Percentiles rank a stretch among this genome's conserved stretches.
phyloP scores from a whole-genome alignment of 2,113 vertebrate genomes.

The Platysternon megacephalum region DNA sequence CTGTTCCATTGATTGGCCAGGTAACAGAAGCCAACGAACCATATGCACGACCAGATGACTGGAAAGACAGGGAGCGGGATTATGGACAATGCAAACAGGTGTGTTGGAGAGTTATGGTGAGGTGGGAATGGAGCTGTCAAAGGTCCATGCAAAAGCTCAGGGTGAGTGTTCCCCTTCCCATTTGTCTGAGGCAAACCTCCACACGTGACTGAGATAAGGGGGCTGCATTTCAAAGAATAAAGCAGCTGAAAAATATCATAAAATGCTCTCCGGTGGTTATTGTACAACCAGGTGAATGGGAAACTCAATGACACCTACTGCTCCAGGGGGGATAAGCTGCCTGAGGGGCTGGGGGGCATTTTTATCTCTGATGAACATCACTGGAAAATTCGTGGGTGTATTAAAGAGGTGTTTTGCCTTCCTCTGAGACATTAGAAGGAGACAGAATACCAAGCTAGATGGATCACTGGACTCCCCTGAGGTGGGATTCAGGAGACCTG shows the following conservation, averaged over 20 bases:
- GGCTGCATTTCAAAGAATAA: neutral
- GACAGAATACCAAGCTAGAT: neutral
- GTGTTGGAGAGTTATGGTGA: neutral
- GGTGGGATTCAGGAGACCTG: neutral
- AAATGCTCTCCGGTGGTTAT: neutral
- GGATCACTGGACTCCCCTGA: neutral
- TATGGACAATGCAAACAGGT: neutral
- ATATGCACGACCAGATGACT: slow-evolving; percentile 67
- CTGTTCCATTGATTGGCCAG: slow-evolving; percentile 68
- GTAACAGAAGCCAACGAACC: slow-evolving; percentile 75
- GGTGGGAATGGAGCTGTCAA: neutral
- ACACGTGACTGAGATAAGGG: neutral
- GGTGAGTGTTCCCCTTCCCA: neutral
- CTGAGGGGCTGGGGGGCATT: neutral
- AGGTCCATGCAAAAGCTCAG: neutral
- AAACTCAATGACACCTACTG: neutral
- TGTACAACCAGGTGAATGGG: neutral
- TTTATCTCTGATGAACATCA: neutral
- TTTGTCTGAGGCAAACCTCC: neutral
- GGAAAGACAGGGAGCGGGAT: neutral
- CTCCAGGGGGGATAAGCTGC: neutral
- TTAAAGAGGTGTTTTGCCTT: neutral
- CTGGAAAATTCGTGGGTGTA: neutral
- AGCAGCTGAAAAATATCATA: neutral
- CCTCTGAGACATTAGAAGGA: neutral